Base-by-base conservation (phyloP, 92 coral and sea anemone species). In the Actinostola sp. region DNA sequence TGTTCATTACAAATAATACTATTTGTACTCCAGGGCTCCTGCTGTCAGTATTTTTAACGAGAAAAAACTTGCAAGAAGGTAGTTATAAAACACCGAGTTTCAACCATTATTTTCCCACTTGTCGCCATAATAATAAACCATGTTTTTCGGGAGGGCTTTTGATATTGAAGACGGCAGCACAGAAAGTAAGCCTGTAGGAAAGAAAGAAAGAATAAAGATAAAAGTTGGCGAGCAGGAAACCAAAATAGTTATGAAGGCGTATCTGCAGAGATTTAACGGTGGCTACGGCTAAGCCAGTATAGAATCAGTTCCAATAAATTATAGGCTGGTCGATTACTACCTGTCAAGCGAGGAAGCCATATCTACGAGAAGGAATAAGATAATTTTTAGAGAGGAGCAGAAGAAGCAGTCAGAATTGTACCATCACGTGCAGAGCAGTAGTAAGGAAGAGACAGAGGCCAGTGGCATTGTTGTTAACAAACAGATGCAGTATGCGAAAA, bases 241-340 rank as follows among this genome's bases (percentile, higher is more conserved):
- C 9, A 48, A 8, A 48, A 8, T 48, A 48, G 54, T 48, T 8
- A 48, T 48, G 54, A 9, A 48, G 3, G 54, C 54, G n/a, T 48
- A 48, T 17, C 54, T 48, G 9, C 54, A 48, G n/a, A 48, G 54
- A 48, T 3, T 13, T 17, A 48, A 39, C 20, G n/a, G 21, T 48
- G 54, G 54, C 54, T 48, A 21, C 17, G 20, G 20, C 9, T 13
- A 9, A 8, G 54, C n/a, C n/a, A n/a, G n/a, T n/a, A n/a, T n/a
- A n/a, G n/a, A n/a, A n/a, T n/a, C n/a, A n/a, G n/a, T n/a, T n/a
- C 54, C 54, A 48, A 17, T 48, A 8, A 48, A 48, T 48, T 17
- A 13, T 7, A 48, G 54, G 54, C 54, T 48, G 54, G 54, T 48
- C n/a, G 54, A 48, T 3, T 48, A 48, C n/a, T 48, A 48, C 54